These are phyloP conservation scores for Syrmaticus mikado DNA, from an alignment of 2,113 vertebrate genomes.

Conservation along the genomic window DNA sequence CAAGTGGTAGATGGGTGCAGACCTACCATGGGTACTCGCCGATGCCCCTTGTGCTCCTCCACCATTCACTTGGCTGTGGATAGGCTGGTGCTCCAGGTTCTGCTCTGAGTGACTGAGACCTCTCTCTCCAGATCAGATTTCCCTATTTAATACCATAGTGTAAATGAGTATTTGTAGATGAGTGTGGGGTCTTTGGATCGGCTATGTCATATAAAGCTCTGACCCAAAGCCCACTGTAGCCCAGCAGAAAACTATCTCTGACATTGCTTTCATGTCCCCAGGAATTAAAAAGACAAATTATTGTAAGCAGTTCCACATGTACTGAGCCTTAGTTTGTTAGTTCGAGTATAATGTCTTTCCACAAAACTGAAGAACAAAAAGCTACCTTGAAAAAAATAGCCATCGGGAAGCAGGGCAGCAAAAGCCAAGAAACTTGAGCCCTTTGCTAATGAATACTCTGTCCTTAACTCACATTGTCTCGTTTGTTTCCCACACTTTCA, in stretches of 20 bases:
- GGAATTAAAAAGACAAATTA: conserved; percentile 1
- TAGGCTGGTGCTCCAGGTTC: too few species aligned
- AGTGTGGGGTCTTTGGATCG: not conserved
- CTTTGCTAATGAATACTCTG: conserved; percentile 55
- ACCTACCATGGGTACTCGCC: not conserved
- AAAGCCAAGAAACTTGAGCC: conserved; percentile 68
- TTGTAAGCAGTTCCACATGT: not conserved
- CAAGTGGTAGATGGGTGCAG: not conserved
- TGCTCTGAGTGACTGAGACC: not conserved
- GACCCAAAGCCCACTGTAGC: not conserved
- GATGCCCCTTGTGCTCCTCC: accelerated
- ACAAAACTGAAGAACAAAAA: conserved; percentile 57
- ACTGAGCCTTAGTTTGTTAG: not conserved
- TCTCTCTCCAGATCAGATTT: not conserved
- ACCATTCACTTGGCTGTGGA: not conserved
- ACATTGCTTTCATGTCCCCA: not conserved
- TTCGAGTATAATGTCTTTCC: conserved; percentile 30
- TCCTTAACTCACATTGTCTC: conserved; percentile 64
- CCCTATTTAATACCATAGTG: not conserved
- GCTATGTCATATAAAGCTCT: not conserved
- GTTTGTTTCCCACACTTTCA: conserved; percentile 61
- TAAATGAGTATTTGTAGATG: not conserved
- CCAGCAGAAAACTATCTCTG: not conserved
- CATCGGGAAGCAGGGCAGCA: conserved; percentile 39
- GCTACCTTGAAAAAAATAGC: conserved; percentile 66